Evolutionary conservation across 2,113 vertebrate genomes (phyloP), one percentile per base, ranked within the genome.

Genomic region (Macrotus californicus): DNA sequence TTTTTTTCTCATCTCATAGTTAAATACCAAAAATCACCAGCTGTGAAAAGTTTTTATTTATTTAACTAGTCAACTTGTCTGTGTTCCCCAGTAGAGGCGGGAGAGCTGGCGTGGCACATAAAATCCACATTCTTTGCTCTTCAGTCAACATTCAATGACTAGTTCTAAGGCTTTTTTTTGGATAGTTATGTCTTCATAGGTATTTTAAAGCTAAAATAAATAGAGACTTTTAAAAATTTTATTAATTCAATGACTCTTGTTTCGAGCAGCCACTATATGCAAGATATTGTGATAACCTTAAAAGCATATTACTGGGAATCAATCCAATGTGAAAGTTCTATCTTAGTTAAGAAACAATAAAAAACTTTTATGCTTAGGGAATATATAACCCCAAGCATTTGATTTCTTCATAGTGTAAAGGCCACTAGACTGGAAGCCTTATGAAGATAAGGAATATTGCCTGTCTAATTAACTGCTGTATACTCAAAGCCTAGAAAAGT

Each of bases 31-130:
- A 94, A 94, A 76, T 93, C 88, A 96, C 39, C 90, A 95, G n/a
- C 88, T 94, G 34, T 97, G 88, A 96, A 95, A 84, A 64, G 3
- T 6, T 88, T 76, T 89, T 93, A 77, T 94, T 96, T 97, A 83
- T 93, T 88, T 96, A 89, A 31, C 61, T 92, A 79, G 64, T 24
- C 95, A 94, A 77, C 46, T 54, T 94, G 61, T 85, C 41, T 93
- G 48, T 84, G 93, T 95, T 76, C 64, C 50, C 50, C 29, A 43
- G 39, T 66, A 31, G 81, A 95, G 56, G 69, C 0, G 5, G 26
- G 41, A 85, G 75, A 84, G 39, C 52, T 94, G 90, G 69, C 31
- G 29, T 7, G 24, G 41, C 87, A 12, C 31, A 56, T 77, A 48
- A 61, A 92, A 94, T 76, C 91, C 46, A 77, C 36, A 83, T 85